Evolutionary conservation across 2,797 vertebrate genomes (phyloP).

Genomic region (Tangara arthus): DNA sequence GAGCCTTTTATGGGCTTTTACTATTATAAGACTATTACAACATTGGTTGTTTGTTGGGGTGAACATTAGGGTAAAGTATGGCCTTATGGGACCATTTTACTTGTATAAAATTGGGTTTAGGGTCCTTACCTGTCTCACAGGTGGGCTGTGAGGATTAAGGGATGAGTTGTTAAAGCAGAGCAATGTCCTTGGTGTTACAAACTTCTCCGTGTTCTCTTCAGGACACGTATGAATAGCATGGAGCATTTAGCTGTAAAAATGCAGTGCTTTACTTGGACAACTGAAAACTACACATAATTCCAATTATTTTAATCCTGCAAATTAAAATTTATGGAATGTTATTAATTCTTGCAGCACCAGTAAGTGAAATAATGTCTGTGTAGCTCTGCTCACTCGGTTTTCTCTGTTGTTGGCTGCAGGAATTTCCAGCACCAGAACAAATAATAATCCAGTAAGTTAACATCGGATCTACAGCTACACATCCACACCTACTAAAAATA

Average conservation of each 20-base stretch:
- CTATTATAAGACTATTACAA: neutral
- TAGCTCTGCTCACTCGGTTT: rapidly evolving
- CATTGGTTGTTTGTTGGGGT: neutral
- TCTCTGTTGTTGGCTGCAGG: neutral
- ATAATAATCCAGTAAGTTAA: neutral
- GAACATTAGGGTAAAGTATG: neutral
- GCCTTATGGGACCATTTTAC: neutral
- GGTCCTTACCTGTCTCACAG: neutral
- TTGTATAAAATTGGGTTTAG: neutral
- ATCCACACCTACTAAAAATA: conserved; percentile 21
- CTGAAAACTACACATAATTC: neutral
- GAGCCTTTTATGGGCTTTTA: conserved; percentile 64
- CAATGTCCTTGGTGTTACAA: neutral
- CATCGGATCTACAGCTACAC: neutral
- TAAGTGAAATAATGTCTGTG: neutral
- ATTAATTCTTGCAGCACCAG: neutral
- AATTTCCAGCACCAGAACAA: neutral
- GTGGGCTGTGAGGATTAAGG: neutral
- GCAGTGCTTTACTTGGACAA: neutral
- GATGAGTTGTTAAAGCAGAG: neutral
- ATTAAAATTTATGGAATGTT: neutral
- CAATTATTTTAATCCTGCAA: neutral
- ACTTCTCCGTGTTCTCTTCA: neutral
- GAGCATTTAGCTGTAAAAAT: neutral
- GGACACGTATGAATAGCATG: neutral